Evolutionary conservation across 1,140 invertebrate genomes (phyloP).

Genomic region (Bombus waltoni): DNA sequence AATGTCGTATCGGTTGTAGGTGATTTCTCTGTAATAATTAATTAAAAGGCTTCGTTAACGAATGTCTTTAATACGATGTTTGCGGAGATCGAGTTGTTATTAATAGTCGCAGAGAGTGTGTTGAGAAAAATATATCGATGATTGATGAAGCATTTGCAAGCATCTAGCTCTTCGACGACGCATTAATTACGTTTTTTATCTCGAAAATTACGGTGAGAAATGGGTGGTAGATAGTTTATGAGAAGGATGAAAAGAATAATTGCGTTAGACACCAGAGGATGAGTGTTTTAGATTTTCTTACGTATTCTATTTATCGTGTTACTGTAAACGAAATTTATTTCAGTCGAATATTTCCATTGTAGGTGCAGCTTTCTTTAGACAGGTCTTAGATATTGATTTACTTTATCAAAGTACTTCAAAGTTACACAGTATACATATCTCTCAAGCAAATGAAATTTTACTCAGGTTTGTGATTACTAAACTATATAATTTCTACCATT

Average conservation of each 20-base stretch:
- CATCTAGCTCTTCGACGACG: not conserved
- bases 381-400: not conserved
- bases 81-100: not conserved
- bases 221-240: not conserved
- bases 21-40: conserved; percentile 43
- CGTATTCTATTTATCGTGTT: too few species aligned
- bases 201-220: not conserved
- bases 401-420: too few species aligned
- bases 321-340: not conserved
- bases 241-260: not conserved
- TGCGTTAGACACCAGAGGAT: not conserved
- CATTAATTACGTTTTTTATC: not conserved
- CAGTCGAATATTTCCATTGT: not conserved
- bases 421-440: too few species aligned
- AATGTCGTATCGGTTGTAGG: conserved; percentile 2
- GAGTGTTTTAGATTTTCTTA: not conserved
- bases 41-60: conserved; percentile 24
- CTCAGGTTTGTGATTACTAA: too few species aligned
- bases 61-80: not conserved
- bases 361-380: not conserved
- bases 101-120: not conserved
- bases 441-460: too few species aligned
- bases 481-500: too few species aligned
- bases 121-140: not conserved
- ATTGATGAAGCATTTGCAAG: not conserved